These are phyloP conservation scores for Catamblyrhynchus diadema DNA, from an alignment of 2,797 vertebrate genomes.

Conservation along the genomic window DNA sequence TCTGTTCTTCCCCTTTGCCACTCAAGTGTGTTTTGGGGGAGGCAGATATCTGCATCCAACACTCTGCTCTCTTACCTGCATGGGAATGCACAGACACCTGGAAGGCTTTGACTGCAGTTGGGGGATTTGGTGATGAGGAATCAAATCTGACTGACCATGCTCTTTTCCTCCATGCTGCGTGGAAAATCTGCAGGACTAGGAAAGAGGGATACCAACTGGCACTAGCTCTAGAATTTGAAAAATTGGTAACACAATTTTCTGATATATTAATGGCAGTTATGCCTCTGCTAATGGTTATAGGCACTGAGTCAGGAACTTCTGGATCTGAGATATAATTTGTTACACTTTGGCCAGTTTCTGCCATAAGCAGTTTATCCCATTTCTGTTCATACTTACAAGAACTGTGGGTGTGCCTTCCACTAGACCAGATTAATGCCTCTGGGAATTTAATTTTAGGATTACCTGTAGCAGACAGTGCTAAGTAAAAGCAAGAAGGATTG, in stretches of 20 bases:
- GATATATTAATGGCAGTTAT: not conserved
- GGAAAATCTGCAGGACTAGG: not conserved
- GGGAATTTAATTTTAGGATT: not conserved
- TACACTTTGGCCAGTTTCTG: not conserved
- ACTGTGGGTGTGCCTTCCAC: not conserved
- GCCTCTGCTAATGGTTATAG: not conserved
- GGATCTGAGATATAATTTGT: not conserved
- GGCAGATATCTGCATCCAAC: not conserved
- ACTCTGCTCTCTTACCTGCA: not conserved
- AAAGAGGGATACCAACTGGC: not conserved
- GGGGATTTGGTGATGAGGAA: not conserved
- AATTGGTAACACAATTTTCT: not conserved
- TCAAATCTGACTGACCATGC: not conserved
- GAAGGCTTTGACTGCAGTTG: not conserved
- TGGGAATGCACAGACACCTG: not conserved
- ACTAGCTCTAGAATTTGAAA: not conserved
- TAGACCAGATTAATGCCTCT: not conserved
- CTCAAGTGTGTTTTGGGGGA: not conserved
- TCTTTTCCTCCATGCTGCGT: not conserved
- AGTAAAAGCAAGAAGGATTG: not conserved
- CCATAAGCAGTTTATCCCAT: not conserved
- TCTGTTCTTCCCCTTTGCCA: not conserved
- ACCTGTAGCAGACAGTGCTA: not conserved
- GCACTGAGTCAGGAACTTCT: not conserved
- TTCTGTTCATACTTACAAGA: not conserved